Conservation (phyloP, 2,888 invertebrate genomes). For the Oscheius sp. region DNA sequence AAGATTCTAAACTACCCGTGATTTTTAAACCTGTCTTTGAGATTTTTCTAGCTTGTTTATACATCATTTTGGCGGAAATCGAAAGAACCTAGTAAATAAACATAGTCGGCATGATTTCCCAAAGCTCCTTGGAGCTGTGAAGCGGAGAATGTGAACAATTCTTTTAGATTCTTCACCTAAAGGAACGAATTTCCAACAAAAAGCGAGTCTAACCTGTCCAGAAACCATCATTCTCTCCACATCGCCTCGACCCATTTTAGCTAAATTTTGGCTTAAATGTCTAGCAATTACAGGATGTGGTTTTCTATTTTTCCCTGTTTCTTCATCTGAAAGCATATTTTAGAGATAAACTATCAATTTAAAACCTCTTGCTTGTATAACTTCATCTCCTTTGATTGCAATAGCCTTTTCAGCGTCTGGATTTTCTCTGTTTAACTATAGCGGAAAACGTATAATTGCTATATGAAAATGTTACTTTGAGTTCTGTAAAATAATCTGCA, state of each 20-base stretch:
- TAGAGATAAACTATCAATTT: background rate
- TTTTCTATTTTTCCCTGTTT: constrained; percentile 37
- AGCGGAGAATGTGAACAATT: constrained; percentile 10
- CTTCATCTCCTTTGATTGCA: constrained; percentile 45
- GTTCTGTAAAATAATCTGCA: constrained; percentile 91
- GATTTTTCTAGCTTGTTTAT: background rate
- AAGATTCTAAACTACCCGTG: constrained; percentile 2
- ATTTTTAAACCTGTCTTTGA: background rate
- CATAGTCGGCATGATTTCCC: constrained; percentile 29
- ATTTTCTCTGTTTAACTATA: constrained; percentile 46
- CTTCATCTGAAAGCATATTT: constrained; percentile 1
- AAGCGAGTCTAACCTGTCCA: constrained; percentile 17
- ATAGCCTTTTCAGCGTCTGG: constrained; percentile 52
- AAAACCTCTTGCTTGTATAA: constrained; percentile 23
- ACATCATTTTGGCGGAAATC: constrained; percentile 28
- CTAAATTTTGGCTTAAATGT: constrained; percentile 35
- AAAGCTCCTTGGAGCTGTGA: constrained; percentile 9
- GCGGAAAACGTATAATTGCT: too few species aligned
- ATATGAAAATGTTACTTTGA: constrained; percentile 86
- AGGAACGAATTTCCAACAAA: background rate
- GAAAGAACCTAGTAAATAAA: constrained; percentile 31
- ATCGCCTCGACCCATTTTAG: constrained; percentile 31
- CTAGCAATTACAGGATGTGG: constrained; percentile 47
- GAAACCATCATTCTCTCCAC: constrained; percentile 28
- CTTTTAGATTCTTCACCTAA: constrained; percentile 18